Percentiles rank a stretch among this genome's conserved stretches.
These are phyloP conservation scores for Physella acuta DNA, from an alignment of 1,140 invertebrate genomes.

Conservation along the genomic window DNA sequence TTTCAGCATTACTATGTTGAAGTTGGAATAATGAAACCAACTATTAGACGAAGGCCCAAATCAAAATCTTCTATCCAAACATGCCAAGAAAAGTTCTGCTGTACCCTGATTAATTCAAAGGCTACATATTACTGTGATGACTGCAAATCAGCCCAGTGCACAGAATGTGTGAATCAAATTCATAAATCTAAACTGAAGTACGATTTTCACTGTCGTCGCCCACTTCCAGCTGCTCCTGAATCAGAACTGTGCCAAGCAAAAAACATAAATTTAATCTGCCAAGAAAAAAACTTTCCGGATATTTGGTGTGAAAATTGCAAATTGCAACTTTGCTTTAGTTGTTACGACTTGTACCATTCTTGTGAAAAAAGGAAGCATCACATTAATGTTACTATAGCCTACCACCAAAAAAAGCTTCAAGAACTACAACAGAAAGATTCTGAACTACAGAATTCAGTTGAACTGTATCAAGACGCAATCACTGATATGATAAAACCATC, in stretches of 20 bases:
- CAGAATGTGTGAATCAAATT: conserved; percentile 54
- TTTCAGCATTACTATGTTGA: no score
- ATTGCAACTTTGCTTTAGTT: conserved; percentile 54
- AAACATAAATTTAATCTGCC: conserved; percentile 39
- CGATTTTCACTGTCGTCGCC: conserved; percentile 50
- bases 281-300: conserved; percentile 56
- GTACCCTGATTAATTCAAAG: conserved; percentile 42
- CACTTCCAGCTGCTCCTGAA: conserved; percentile 42
- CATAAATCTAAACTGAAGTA: conserved; percentile 53
- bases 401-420: conserved; percentile 32
- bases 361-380: conserved; percentile 39
- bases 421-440: conserved; percentile 26
- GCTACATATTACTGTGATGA: conserved; percentile 54
- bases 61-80: conserved; percentile 43
- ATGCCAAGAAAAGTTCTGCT: conserved; percentile 54
- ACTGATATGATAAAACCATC: conserved; percentile 39
- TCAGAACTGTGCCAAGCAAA: conserved; percentile 49
- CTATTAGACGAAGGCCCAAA: conserved; percentile 26
- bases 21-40: conserved; percentile 27
- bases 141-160: conserved; percentile 57
- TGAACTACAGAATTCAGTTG: conserved; percentile 4
- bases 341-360: conserved; percentile 51
- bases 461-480: conserved; percentile 14
- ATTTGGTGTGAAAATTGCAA: conserved; percentile 53
- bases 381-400: conserved; percentile 33